Percentiles rank a stretch among this genome's conserved stretches.
Evolutionary conservation across 2,797 vertebrate species (phyloP).

Genomic region (Geotrypetes seraphini): DNA sequence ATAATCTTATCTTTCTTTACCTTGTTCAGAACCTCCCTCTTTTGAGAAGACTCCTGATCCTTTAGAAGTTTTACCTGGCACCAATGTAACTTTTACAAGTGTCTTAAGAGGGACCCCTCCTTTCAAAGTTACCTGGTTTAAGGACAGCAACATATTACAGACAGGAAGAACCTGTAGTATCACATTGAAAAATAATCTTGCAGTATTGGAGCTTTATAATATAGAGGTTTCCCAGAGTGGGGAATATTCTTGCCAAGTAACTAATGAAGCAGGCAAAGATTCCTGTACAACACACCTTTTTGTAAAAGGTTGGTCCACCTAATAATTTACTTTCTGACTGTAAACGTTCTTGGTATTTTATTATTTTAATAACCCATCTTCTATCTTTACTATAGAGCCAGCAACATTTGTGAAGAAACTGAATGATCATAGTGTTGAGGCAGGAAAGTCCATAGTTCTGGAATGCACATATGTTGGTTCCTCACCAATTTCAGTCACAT

Average conservation of each 20-base stretch:
- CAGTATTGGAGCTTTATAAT: conserved; percentile 74
- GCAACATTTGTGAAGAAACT: conserved; percentile 75
- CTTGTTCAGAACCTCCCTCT: conserved; percentile 75
- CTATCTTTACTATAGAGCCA: conserved; percentile 64
- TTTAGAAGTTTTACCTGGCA: conserved; percentile 79
- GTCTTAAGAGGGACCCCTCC: conserved; percentile 80
- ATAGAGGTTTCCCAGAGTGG: conserved; percentile 75
- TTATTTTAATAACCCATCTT: conserved; percentile 21
- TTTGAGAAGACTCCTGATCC: conserved; percentile 79
- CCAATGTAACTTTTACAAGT: conserved; percentile 67
- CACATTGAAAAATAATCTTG: conserved; percentile 70
- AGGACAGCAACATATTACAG: conserved; percentile 77
- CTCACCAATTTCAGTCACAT: too few species aligned
- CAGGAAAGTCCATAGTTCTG: too few species aligned
- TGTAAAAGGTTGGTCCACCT: conserved; percentile 81
- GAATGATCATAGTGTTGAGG: conserved; percentile 69
- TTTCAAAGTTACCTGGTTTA: conserved; percentile 85
- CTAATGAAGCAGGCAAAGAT: conserved; percentile 87
- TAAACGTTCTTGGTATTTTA: too few species aligned
- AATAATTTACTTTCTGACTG: not conserved
- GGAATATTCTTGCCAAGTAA: conserved; percentile 83
- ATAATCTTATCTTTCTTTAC: too few species aligned
- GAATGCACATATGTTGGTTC: too few species aligned
- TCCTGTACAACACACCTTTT: conserved; percentile 79
- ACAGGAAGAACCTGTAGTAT: conserved; percentile 75